Evolutionary conservation across 2,888 invertebrate species (phyloP).

Genomic region (Sipha maydis): DNA sequence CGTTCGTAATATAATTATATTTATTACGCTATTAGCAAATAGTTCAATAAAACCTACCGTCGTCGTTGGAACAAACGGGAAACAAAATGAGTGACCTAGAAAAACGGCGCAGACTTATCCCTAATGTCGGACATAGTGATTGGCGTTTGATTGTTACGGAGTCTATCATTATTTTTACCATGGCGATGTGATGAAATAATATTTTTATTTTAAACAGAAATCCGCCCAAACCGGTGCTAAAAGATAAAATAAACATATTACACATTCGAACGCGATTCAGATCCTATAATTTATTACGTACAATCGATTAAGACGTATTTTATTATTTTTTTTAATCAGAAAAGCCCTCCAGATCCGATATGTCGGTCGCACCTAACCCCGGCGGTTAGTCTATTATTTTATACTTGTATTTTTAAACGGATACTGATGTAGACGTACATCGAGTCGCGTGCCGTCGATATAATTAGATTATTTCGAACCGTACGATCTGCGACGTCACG

Average conservation of each 20-base stretch:
- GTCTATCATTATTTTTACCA: neutral
- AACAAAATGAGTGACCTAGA: constrained; percentile 7
- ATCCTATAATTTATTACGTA: neutral
- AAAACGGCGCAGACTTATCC: neutral
- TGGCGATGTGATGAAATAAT: neutral
- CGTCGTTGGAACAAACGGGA: neutral
- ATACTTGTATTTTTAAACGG: neutral
- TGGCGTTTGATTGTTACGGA: neutral
- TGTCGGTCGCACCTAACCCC: neutral
- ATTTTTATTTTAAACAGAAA: neutral
- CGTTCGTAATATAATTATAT: neutral
- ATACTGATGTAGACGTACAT: neutral
- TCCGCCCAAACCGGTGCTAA: neutral
- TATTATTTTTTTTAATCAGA: neutral
- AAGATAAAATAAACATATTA: neutral
- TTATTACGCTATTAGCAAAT: neutral
- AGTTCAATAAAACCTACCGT: neutral
- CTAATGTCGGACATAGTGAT: neutral
- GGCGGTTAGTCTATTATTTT: neutral
- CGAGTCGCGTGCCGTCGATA: neutral
- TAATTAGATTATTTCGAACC: neutral
- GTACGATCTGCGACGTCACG: neutral
- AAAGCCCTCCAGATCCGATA: constrained; percentile 1
- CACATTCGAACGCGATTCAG: neutral
- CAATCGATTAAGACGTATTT: neutral